phyloP scores from a whole-genome alignment of 2,888 invertebrate genomes.

The Acanthosepion pharaonis region DNA sequence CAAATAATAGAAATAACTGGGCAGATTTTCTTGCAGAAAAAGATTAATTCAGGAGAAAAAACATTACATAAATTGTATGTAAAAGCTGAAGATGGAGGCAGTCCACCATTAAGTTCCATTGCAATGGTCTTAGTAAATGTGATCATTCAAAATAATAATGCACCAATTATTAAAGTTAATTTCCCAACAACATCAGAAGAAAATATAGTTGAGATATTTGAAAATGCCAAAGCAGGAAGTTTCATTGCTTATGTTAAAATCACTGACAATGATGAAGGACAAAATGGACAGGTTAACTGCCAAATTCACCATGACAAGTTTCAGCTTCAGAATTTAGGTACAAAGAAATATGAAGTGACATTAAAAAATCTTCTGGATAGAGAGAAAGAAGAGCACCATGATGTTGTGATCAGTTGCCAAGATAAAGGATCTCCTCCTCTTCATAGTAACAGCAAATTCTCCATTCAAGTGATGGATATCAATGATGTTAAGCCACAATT shows the following conservation, averaged over 20 bases:
- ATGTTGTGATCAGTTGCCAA: constrained; percentile 15
- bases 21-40: neutral
- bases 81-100: neutral
- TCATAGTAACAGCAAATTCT: constrained; percentile 33
- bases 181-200: neutral
- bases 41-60: neutral
- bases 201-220: neutral
- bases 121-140: neutral
- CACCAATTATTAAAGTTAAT: neutral
- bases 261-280: neutral
- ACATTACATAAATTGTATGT: neutral
- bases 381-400: constrained; percentile 13
- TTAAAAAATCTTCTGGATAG: neutral
- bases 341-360: constrained; percentile 33
- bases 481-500: neutral
- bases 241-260: neutral
- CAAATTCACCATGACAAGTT: neutral
- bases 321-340: neutral
- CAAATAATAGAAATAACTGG: neutral
- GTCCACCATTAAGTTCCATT: neutral
- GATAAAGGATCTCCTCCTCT: constrained; percentile 33
- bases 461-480: constrained; percentile 2
- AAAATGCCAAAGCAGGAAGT: neutral
- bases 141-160: neutral
- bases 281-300: neutral